phyloP scores from a whole-genome alignment of 2,113 vertebrate genomes.

The Mola mola region DNA sequence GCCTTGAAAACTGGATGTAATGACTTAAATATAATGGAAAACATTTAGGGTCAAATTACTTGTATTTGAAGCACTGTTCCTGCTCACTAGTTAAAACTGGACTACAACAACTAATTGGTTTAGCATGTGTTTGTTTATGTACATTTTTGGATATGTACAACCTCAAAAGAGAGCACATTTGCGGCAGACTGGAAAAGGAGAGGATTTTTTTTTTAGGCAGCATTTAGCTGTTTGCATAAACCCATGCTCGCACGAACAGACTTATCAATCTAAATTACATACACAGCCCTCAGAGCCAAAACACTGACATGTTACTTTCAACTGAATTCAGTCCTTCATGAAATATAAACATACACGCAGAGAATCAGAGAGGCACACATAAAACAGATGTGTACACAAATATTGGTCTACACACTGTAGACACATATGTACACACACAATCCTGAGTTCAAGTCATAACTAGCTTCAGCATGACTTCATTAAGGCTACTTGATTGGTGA shows the following conservation, averaged over 20 bases:
- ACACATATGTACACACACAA: background rate
- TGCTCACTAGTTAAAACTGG: too few relatives aligned
- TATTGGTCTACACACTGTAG: background rate
- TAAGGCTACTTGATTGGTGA: conserved; percentile 8
- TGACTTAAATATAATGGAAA: too few relatives aligned
- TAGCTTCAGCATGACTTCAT: background rate
- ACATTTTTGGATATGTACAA: conserved; percentile 1
- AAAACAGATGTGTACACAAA: conserved; percentile 14
- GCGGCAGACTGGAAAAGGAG: too few relatives aligned
- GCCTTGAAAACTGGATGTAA: too few relatives aligned
- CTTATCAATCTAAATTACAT: conserved; percentile 45
- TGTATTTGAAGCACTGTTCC: conserved; percentile 7
- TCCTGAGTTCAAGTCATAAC: too few relatives aligned
- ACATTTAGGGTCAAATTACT: too few relatives aligned
- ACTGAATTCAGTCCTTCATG: conserved; percentile 11
- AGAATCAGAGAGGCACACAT: conserved; percentile 4
- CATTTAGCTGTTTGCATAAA: conserved; percentile 37
- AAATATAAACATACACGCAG: conserved; percentile 22
- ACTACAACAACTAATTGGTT: too few relatives aligned
- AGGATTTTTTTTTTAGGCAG: background rate
- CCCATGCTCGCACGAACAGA: conserved; percentile 24
- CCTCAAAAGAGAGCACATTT: too few relatives aligned
- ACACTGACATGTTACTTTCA: conserved; percentile 30
- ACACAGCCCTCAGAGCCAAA: conserved; percentile 23
- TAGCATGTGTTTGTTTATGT: conserved; percentile 8